Evolutionary conservation across 2,797 vertebrate species (phyloP), one percentile per base, ranked within the genome.

Genomic region (Erpetoichthys calabaricus): DNA sequence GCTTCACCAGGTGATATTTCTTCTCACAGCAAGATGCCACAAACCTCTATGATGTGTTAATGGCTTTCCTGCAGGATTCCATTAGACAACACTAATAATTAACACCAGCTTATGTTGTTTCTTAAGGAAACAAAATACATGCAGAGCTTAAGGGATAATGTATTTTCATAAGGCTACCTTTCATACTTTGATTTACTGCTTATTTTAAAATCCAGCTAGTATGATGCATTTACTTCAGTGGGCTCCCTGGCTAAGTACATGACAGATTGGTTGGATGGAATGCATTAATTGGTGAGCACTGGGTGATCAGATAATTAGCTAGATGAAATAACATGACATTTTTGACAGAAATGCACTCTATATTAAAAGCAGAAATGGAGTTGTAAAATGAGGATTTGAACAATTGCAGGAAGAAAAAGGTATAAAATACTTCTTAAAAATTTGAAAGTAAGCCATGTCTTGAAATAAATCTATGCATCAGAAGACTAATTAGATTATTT

Each of bases 21-120:
- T 55, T 58, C 58, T 55, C 60, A 54, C 56, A 55, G 55, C 56
- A 51, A 62, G 60, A 58, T 53, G 45, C 51, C 45, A 41, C 47
- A 47, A 47, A 53, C 44, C 42, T 51, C 43, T 25, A 45, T 52
- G 42, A 53, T 58, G 51, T 45, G 51, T 47, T 62, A 62, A 62
- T 62, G 46, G 52, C 43, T 47, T 58, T 58, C 55, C 60, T 47
- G 60, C 60, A 41, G 46, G 56, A 58, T 55, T 58, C 60, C 56
- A 50, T 51, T 47, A 62, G 56, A 58, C 51, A 42, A 46, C 44
- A 49, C 54, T 62, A 62, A 62, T 62, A 54, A 54, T 42, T 54
- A 54, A 54, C 41, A 54, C 4, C 5, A 54, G 42, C 4, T 54
- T 25, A 25, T 25, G 25, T 42, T 7, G 7, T 54, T 54, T 54